Evolutionary conservation across 2,113 vertebrate genomes (phyloP).

Genomic region (Megaceryle torquata): DNA sequence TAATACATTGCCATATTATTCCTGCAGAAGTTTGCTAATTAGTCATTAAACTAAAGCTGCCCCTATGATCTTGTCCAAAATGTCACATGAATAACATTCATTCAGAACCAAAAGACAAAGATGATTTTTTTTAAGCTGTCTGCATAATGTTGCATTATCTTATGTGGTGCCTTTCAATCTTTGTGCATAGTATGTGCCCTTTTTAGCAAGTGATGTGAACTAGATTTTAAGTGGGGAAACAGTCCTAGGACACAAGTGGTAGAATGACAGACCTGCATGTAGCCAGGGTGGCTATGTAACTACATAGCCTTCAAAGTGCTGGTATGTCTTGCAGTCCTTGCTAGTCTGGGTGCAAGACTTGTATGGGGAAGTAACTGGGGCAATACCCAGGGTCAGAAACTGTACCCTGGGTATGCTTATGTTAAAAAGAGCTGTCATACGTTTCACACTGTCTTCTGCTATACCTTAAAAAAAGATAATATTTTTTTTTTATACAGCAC

Average conservation of each 20-base stretch:
- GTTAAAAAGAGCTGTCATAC: background rate
- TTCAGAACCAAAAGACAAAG: background rate
- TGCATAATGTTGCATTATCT: background rate
- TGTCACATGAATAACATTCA: background rate
- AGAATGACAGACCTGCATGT: accelerated
- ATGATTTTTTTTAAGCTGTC: background rate
- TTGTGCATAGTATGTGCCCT: background rate
- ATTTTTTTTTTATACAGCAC: background rate
- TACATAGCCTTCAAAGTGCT: accelerated
- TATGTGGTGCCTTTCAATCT: background rate
- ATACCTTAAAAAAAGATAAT: background rate
- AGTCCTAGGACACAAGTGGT: background rate
- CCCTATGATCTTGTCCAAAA: background rate
- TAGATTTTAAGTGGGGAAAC: background rate
- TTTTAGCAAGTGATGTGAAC: background rate
- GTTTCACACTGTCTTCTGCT: background rate
- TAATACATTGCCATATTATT: background rate
- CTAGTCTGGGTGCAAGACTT: accelerated
- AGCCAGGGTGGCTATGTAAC: background rate
- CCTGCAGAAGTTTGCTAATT: conserved; percentile 48
- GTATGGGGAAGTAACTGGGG: background rate
- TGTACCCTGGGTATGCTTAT: background rate
- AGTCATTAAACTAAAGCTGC: conserved; percentile 34
- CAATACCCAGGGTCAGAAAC: background rate
- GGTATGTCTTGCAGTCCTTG: accelerated